Evolutionary conservation across 2,888 invertebrate species (phyloP), one percentile per base, ranked within the genome.

Genomic region (Flabesymbios commensalis): DNA sequence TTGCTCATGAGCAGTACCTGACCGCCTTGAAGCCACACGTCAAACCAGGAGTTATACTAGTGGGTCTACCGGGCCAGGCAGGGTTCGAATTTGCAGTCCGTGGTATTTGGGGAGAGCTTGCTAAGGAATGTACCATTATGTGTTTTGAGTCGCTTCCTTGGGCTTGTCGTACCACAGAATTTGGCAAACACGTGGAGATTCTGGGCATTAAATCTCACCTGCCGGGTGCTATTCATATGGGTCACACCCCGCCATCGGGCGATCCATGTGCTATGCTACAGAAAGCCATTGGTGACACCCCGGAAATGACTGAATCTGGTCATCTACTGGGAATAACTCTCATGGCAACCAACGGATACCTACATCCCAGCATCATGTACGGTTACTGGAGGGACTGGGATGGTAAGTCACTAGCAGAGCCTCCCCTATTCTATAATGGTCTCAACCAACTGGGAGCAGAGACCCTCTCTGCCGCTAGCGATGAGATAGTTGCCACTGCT

Each of bases 401-500:
- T 55, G 73, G 73, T 3, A 61, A 71, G 17, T 71, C 74, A 1
- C 10, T 74, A 24, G 52, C 56, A 3, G 65, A 72, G 32, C 63
- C 67, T 2, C 75, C 75, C 10, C 48, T 76, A 4, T 75, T 77
- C 53, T 77, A 77, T 60, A 72, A 77, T 62, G 76, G 76, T 2
- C 62, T 76, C 1, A 64, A 72, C 52, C 69, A 75, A 14, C 39
- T 42, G 4, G 65, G 72, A 39, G 75, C 73, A 0, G 60, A 66
- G 4, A 45, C 70, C 3, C 57, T 77, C 29, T 65, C 70, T 2
- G 68, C 63, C 26, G 66, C 75, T 1, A 73, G 73, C 43, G 71
- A 74, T 41, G 76, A 77, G 58, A 55, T 73, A 19, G 61, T 73
- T 24, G 72, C 65, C 4, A 71, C 68, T 3, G 74, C 73, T 5